Evolutionary conservation across 2,888 invertebrate species (phyloP), one percentile per base, ranked within the genome.

Genomic region (Folsomia candida): DNA sequence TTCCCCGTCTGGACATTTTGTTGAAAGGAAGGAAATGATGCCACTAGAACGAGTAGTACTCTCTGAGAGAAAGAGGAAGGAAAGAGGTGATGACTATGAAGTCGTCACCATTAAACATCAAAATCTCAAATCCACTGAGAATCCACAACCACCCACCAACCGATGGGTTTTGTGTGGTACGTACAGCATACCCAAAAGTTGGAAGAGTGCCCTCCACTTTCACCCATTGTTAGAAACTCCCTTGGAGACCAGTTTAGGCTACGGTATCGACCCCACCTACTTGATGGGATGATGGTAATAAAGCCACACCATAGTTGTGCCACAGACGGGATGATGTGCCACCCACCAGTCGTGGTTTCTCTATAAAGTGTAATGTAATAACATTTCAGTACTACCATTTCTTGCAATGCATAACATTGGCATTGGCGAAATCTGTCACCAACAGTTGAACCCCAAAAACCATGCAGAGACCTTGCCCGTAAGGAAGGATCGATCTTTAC

Each of bases 21-120:
- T 54, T 14, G 54, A 18, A 20, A 18, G 54, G 54, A 54, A 54
- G 54, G 54, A 54, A 54, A 54, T 54, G 54, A 54, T 54, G 54
- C 20, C 54, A 54, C 54, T 54, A 54, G 54, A 54, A 54, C 54
- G 4, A 54, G 20, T 4, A 54, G 11, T 4, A 6, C n/a, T 18
- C 4, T 22, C n/a, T n/a, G n/a, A n/a, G n/a, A n/a, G n/a, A 20
- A 18, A 22, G 54, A 54, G 54, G 22, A 54, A 54, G 54, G 18
- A 54, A 54, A 54, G 54, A 54, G 54, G 54, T 54, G 54, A 54
- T 54, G 54, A 54, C 54, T 54, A 54, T n/a, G 22, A 54, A 54
- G 22, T 54, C 54, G 54, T 54, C 54, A 54, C 54, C 54, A 54
- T 54, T 22, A 54, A 54, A n/a, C 22, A 18, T 54, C 54, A 54